Evolutionary conservation across 2,113 vertebrate species (phyloP).

Genomic region (Mus pahari): DNA sequence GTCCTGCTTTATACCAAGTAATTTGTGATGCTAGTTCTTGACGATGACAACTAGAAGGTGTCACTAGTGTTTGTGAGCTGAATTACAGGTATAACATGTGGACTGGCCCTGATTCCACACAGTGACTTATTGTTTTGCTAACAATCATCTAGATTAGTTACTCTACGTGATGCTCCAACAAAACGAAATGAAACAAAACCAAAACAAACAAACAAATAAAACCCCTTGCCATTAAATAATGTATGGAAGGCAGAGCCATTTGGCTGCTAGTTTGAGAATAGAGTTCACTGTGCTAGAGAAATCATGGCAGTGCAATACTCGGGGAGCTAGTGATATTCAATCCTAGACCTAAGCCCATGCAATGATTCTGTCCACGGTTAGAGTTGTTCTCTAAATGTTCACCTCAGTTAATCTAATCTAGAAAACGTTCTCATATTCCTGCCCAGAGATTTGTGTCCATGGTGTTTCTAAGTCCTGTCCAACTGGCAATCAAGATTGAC

Average conservation of each 20-base stretch:
- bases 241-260: background rate
- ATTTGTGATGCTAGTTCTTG: background rate
- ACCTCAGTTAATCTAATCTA: background rate
- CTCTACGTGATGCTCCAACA: background rate
- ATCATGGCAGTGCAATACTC: fast-evolving
- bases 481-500: background rate
- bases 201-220: background rate
- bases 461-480: background rate
- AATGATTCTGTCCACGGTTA: background rate
- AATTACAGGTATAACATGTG: background rate
- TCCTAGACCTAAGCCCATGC: background rate
- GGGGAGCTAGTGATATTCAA: background rate
- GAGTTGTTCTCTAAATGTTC: background rate
- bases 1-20: background rate
- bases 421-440: background rate
- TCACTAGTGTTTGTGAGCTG: background rate
- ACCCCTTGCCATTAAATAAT: background rate
- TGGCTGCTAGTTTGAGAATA: too few species aligned
- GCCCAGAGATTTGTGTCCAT: background rate
- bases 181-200: background rate
- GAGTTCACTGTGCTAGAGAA: background rate
- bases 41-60: fast-evolving
- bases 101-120: background rate
- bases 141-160: background rate
- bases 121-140: background rate